Percentiles rank a stretch among this genome's conserved stretches.
Evolutionary conservation across 2,888 invertebrate genomes (phyloP).

Genomic region (Biston stratarius): DNA sequence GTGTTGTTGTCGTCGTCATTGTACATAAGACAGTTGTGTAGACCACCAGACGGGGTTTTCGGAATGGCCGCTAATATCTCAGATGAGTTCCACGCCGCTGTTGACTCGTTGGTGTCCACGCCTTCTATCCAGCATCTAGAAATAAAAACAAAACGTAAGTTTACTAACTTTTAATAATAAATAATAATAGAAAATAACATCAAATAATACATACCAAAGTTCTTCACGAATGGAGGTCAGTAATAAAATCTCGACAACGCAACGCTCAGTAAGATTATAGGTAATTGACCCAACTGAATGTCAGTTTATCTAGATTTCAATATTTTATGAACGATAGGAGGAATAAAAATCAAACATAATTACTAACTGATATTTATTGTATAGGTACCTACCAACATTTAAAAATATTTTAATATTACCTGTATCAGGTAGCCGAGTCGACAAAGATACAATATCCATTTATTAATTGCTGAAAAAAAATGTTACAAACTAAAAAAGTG

Average conservation of each 20-base stretch:
- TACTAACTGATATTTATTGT: constrained; percentile 4
- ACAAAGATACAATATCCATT: background rate
- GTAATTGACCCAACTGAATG: background rate
- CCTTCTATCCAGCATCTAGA: constrained; percentile 88
- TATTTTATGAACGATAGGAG: background rate
- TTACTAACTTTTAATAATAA: background rate
- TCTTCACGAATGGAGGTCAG: background rate
- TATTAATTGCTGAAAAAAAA: background rate
- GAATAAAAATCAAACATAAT: background rate
- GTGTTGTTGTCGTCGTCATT: constrained; percentile 64
- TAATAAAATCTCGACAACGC: too few relatives aligned
- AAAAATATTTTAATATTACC: background rate
- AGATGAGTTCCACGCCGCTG: constrained; percentile 86
- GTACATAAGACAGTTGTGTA: constrained; percentile 88
- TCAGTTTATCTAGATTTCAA: background rate
- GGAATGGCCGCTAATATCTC: constrained; percentile 87
- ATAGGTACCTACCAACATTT: background rate
- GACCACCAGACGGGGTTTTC: constrained; percentile 74
- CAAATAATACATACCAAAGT: constrained; percentile 13
- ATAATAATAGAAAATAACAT: constrained; percentile 4
- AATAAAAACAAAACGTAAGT: constrained; percentile 46
- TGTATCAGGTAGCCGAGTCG: background rate
- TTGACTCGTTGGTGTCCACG: constrained; percentile 85
- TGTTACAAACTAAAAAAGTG: background rate
- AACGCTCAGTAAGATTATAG: too few relatives aligned